Evolutionary conservation across 2,888 invertebrate species (phyloP), one percentile per base, ranked within the genome.

Genomic region (Neocrepidodera transversa): DNA sequence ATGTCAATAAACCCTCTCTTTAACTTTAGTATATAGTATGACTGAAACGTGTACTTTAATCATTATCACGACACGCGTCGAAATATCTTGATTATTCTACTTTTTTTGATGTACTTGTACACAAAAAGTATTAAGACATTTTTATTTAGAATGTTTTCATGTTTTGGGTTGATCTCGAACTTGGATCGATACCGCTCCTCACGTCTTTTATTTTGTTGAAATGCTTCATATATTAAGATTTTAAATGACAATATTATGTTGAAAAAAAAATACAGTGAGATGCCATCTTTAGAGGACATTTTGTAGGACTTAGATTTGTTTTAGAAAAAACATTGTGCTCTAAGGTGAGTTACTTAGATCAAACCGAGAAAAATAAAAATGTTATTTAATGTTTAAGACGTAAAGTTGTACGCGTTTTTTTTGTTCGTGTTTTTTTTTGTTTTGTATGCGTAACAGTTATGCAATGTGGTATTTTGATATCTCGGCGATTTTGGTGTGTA

Each of bases 351-450:
- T 53, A 47, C 52, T 61, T 63, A 63, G 60, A 60, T 48, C 35
- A 57, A 54, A 54, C 60, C 51, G 52, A 66, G 57, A 62, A 61
- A 64, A 65, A 59, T 62, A 63, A 59, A 62, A 68, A 71, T 72
- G 73, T 74, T 74, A 72, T 72, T 72, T 74, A 72, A 72, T 74
- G 64, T 74, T 63, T 74, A 74, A 72, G 73, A 60, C 54, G 51
- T 54, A 57, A 59, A 59, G 36, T 43, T 57, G 45, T 56, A 50
- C 36, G 40, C 32, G 42, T 52, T 38, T 47, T 56, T 63, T 58
- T 57, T 56, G 18, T 51, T 50, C 42, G 56, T 45, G 32, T 32
- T 48, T 56, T 48, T 36, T 32, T 54, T 58, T 38, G 28, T 13
- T 23, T 17, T 40, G 17, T 58, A 47, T 48, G 38, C 36, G 20